phyloP scores from a whole-genome alignment of 1,140 invertebrate species.

The Lycorma delicatula region DNA sequence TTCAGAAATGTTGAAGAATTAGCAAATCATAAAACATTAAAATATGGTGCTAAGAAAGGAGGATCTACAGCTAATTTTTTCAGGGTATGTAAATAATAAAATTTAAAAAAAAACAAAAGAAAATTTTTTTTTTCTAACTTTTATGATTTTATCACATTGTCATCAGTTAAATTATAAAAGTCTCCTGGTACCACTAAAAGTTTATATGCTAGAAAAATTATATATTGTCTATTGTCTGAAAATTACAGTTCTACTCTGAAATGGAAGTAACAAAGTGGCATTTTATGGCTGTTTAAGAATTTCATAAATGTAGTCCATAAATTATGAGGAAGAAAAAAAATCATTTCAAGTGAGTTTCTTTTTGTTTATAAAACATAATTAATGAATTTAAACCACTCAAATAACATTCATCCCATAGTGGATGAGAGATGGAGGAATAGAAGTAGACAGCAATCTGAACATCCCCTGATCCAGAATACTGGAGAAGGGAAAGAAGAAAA shows the following conservation, averaged over 20 bases:
- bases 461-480: no score
- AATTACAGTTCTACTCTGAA: neutral
- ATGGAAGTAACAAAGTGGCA: neutral
- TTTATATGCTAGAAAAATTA: neutral
- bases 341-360: no score
- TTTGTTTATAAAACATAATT: no score
- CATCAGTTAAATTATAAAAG: neutral
- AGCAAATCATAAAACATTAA: conserved; percentile 67
- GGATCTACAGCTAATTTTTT: conserved; percentile 82
- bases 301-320: no score
- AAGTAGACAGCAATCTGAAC: no score
- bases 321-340: no score
- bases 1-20: conserved; percentile 80
- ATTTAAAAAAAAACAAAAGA: neutral
- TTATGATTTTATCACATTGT: neutral
- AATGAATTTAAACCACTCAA: no score
- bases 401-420: no score
- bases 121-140: neutral
- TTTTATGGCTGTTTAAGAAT: no score
- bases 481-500: no score
- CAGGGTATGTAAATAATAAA: conserved; percentile 49
- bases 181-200: neutral
- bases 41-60: conserved; percentile 72
- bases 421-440: no score
- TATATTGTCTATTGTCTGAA: neutral